Base-by-base conservation (phyloP, 2,888 invertebrate species). In the Drosophila siamana region DNA sequence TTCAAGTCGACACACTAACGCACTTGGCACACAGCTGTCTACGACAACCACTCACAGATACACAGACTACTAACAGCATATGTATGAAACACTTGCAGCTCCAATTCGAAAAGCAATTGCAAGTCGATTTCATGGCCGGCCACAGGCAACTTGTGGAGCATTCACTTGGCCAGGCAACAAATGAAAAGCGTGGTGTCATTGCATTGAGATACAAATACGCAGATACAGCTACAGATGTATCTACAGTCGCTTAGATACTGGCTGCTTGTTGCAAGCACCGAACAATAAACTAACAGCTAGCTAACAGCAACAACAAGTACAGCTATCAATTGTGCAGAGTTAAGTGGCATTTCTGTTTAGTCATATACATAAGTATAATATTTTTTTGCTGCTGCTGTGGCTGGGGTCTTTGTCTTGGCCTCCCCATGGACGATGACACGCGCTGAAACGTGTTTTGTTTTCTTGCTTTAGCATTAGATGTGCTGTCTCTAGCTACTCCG, bases 51-150 rank as follows among this genome's bases (percentile, higher is more conserved):
- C 77, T 64, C 65, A 59, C 59, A 72, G 28, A 28, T 28, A 28
- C 28, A 28, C 19, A 3, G 19, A 19, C 19, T n/a, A 33, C 5
- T 7, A 15, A 15, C 13, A 11, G n/a, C 28, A 19, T 19, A 8
- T 30, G 28, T 44, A 46, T 48, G 50, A 60, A 73, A 60, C 68
- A 62, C 61, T 78, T 74, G 74, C 74, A 68, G 69, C 51, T 65
- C 73, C 59, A 50, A 62, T 55, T 80, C 43, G 16, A 61, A 65
- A 76, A 76, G 63, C 69, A 80, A 84, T 86, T 80, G 87, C 78
- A 88, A 80, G 78, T 70, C 64, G 73, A 68, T 83, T 88, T 81
- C 81, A 88, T 88, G 81, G 81, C 89, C 81, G 69, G 68, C 88
- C 86, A n/a, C 7, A 86, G 79, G 76, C 86, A 67, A 72, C 66